Conservation (phyloP, 1,140 invertebrate genomes). For the Anagrus nilaparvatae region DNA sequence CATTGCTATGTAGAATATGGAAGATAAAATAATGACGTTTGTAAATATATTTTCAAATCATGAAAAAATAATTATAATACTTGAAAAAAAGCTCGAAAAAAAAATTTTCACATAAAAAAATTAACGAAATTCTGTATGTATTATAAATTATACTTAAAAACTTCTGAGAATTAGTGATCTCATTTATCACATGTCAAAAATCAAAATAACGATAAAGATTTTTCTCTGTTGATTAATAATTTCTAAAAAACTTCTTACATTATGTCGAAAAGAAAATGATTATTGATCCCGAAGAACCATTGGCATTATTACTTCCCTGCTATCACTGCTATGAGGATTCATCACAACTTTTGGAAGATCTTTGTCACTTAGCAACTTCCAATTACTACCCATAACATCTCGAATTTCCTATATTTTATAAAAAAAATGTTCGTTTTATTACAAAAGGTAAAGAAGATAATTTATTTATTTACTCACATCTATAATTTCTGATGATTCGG, state of each 20-base stretch:
- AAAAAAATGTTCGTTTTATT: constrained; percentile 6
- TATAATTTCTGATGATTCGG: constrained; percentile 24
- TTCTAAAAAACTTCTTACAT: neutral
- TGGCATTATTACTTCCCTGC: constrained; percentile 41
- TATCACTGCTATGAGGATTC: constrained; percentile 35
- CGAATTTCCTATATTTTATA: constrained; percentile 42
- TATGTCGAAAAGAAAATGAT: constrained; percentile 18
- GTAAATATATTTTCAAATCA: too few species aligned
- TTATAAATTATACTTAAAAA: too few species aligned
- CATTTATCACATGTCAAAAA: too few species aligned
- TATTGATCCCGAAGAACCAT: constrained; percentile 38
- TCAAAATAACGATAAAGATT: too few species aligned
- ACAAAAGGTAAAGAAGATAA: neutral
- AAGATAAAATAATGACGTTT: too few species aligned
- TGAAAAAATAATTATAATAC: too few species aligned
- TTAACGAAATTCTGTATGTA: too few species aligned
- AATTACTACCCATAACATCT: constrained; percentile 32
- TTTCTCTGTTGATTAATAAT: neutral
- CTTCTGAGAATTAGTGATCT: too few species aligned
- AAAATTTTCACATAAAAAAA: too few species aligned
- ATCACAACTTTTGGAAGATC: constrained; percentile 38
- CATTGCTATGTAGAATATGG: too few species aligned
- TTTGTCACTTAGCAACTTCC: constrained; percentile 32
- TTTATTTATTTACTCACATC: constrained; percentile 21
- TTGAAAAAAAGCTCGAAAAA: too few species aligned